Percentiles rank a stretch among this genome's conserved stretches.
phyloP scores from a whole-genome alignment of 2,888 invertebrate genomes.

The Drosophila eohydei region DNA sequence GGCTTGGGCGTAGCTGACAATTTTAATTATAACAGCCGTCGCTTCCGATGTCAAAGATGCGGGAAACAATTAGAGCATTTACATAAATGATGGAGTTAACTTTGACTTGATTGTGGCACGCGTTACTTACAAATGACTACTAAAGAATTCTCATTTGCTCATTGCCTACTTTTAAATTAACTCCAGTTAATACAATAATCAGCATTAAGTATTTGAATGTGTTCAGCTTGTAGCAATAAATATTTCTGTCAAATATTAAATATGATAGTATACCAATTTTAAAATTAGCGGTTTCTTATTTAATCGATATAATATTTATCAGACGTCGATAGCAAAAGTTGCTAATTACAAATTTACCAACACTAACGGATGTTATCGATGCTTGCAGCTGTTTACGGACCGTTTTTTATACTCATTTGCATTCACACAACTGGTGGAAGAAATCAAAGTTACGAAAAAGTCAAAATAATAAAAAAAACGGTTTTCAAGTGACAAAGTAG shows the following conservation, averaged over 20 bases:
- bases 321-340: constrained; percentile 14
- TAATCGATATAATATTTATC: constrained; percentile 13
- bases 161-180: constrained; percentile 39
- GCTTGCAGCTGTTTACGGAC: constrained; percentile 45
- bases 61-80: constrained; percentile 75
- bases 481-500: constrained; percentile 1
- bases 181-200: constrained; percentile 15
- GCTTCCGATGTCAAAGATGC: constrained; percentile 80
- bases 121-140: constrained; percentile 31
- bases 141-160: neutral
- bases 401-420: constrained; percentile 40
- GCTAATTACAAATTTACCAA: constrained; percentile 15
- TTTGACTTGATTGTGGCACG: constrained; percentile 45
- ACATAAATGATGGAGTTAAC: constrained; percentile 55
- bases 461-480: constrained; percentile 2
- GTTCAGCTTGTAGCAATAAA: neutral
- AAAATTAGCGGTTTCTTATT: constrained; percentile 15
- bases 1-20: constrained; percentile 72
- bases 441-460: constrained; percentile 14
- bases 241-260: neutral
- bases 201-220: constrained; percentile 3
- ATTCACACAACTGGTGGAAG: constrained; percentile 27
- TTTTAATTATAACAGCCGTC: constrained; percentile 67
- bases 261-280: neutral
- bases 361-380: constrained; percentile 37